Evolutionary conservation across 2,797 vertebrate species (phyloP).

Genomic region (Artibeus jamaicensis): DNA sequence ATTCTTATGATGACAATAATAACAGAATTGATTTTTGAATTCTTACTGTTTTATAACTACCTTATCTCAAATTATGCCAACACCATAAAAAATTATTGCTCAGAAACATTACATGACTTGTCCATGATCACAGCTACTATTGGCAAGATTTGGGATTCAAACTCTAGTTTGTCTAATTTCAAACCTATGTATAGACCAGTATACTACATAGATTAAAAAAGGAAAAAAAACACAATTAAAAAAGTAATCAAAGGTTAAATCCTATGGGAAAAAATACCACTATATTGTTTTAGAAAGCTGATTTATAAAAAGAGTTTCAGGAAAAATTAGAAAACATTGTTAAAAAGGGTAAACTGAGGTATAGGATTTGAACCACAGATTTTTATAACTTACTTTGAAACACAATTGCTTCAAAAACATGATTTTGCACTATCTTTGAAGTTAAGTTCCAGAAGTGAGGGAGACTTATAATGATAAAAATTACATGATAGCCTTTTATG

Average conservation of each 20-base stretch:
- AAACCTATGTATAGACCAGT: background rate
- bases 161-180: background rate
- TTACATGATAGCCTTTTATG: slow-evolving; percentile 67
- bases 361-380: background rate
- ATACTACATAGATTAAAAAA: background rate
- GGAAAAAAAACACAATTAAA: background rate
- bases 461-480: slow-evolving; percentile 66
- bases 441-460: slow-evolving; percentile 42
- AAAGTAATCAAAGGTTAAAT: background rate
- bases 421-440: slow-evolving; percentile 40
- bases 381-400: background rate
- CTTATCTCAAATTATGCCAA: background rate
- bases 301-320: slow-evolving; percentile 19
- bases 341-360: slow-evolving; percentile 5
- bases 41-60: background rate
- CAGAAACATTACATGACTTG: background rate
- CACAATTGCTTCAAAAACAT: slow-evolving; percentile 7
- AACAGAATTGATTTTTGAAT: background rate
- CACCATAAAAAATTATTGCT: background rate
- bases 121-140: background rate
- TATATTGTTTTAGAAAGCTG: background rate
- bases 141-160: background rate
- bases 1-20: background rate
- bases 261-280: background rate
- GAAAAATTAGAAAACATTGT: background rate